Evolutionary conservation across 2,113 vertebrate species (phyloP).

Genomic region (Gila orcuttii): DNA sequence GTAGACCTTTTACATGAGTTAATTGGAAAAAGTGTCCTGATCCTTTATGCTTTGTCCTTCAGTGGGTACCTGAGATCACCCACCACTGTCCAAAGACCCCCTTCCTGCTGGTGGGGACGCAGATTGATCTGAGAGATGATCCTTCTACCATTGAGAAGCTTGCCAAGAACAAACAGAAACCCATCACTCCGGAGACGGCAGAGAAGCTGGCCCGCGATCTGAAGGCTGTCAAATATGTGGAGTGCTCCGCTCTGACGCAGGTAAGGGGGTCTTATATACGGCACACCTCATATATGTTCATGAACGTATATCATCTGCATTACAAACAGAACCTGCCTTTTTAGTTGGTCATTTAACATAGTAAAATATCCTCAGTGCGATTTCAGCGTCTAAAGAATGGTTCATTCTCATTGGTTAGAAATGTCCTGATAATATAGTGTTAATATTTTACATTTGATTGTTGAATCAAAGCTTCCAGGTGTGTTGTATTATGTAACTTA

Average conservation of each 20-base stretch:
- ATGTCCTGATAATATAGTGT: not conserved
- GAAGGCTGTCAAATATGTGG: constrained; percentile 99
- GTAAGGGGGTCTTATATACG: constrained; percentile 71
- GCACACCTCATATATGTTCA: not conserved
- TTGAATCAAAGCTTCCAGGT: not conserved
- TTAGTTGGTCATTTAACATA: not conserved
- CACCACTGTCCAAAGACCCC: constrained; percentile 94
- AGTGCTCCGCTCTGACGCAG: constrained; percentile 98
- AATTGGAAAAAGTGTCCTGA: not conserved
- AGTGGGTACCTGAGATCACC: constrained; percentile 95
- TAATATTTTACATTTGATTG: not conserved
- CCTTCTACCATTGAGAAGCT: constrained; percentile 99
- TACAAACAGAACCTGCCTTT: not conserved
- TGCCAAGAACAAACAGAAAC: constrained; percentile 99
- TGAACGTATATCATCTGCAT: not conserved
- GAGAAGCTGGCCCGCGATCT: constrained; percentile 97
- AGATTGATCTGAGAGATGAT: constrained; percentile 97
- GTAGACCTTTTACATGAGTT: not conserved
- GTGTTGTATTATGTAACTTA: not conserved
- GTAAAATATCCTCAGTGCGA: not conserved
- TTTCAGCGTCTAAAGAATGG: not conserved
- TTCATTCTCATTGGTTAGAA: not conserved
- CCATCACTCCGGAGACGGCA: constrained; percentile 96
- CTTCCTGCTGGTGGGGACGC: constrained; percentile 97
- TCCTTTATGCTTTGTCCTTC: not conserved